These are phyloP conservation scores for Dasysyrphus tricinctus DNA, from an alignment of 2,888 invertebrate species.

Conservation along the genomic window DNA sequence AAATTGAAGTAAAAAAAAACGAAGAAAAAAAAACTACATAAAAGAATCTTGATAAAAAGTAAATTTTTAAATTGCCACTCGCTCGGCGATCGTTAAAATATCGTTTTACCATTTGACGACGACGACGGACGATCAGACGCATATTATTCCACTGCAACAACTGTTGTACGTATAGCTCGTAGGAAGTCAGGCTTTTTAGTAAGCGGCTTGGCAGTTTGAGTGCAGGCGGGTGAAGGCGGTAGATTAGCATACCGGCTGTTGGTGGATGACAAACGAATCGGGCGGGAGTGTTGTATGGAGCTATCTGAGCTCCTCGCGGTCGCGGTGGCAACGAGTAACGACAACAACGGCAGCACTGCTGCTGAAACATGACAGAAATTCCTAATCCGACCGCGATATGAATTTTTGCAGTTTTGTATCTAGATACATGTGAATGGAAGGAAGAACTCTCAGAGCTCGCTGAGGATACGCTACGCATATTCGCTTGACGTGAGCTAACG, in stretches of 20 bases:
- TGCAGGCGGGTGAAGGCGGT: slow-evolving; percentile 63
- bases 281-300: slow-evolving; percentile 54
- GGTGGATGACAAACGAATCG: slow-evolving; percentile 35
- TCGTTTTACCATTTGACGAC: slow-evolving; percentile 65
- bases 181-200: slow-evolving; percentile 57
- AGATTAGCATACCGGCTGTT: slow-evolving; percentile 69
- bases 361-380: slow-evolving; percentile 74
- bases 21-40: slow-evolving; percentile 20
- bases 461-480: slow-evolving; percentile 69
- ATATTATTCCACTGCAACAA: slow-evolving; percentile 49
- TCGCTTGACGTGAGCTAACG: slow-evolving; percentile 34
- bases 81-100: slow-evolving; percentile 67
- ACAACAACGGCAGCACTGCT: slow-evolving; percentile 16
- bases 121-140: slow-evolving; percentile 50
- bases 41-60: slow-evolving; percentile 35
- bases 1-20: not conserved
- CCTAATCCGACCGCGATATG: slow-evolving; percentile 74
- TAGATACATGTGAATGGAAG: slow-evolving; percentile 55
- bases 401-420: slow-evolving; percentile 68
- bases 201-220: slow-evolving; percentile 21
- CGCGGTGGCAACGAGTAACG: slow-evolving; percentile 22
- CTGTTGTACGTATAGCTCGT: slow-evolving; percentile 22
- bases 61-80: slow-evolving; percentile 49
- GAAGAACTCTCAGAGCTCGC: slow-evolving; percentile 34
- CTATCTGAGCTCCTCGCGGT: slow-evolving; percentile 10